These are phyloP conservation scores for Sphaerophoria rueppellii DNA, from an alignment of 2,888 invertebrate genomes.

Conservation along the genomic window DNA sequence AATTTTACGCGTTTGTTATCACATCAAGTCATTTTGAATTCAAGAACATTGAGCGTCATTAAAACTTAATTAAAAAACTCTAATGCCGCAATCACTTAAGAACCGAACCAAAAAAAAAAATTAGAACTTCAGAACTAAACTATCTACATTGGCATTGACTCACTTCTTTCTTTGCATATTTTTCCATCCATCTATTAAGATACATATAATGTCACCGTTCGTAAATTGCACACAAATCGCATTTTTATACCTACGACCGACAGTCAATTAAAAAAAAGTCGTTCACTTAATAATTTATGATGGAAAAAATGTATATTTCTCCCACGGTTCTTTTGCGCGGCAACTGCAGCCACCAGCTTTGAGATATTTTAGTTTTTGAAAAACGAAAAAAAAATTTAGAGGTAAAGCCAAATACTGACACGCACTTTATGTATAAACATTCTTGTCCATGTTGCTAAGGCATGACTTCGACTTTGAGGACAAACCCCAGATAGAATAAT, in stretches of 20 bases:
- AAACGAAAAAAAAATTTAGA: constrained; percentile 25
- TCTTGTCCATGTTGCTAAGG: constrained; percentile 23
- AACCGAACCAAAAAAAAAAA: no score
- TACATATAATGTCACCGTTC: constrained; percentile 32
- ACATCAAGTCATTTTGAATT: constrained; percentile 25
- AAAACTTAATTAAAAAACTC: constrained; percentile 36
- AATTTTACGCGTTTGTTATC: constrained; percentile 47
- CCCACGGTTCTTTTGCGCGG: constrained; percentile 53
- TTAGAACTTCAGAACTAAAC: constrained; percentile 9
- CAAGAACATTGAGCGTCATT: constrained; percentile 35
- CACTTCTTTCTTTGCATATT: constrained; percentile 49
- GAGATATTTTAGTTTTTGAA: constrained; percentile 29
- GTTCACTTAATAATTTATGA: constrained; percentile 61
- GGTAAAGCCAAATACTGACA: constrained; percentile 20
- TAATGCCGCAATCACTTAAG: neutral
- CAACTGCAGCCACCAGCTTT: constrained; percentile 27
- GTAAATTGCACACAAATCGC: constrained; percentile 38
- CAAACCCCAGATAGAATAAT: constrained; percentile 19
- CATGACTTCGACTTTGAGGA: constrained; percentile 31
- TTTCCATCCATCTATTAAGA: constrained; percentile 8
- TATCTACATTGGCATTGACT: constrained; percentile 56
- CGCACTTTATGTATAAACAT: constrained; percentile 14
- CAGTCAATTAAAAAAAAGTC: constrained; percentile 50
- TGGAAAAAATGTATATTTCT: constrained; percentile 60
- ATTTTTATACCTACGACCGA: constrained; percentile 28